phyloP scores from a whole-genome alignment of 2,888 invertebrate species.

The Agrochola macilenta region DNA sequence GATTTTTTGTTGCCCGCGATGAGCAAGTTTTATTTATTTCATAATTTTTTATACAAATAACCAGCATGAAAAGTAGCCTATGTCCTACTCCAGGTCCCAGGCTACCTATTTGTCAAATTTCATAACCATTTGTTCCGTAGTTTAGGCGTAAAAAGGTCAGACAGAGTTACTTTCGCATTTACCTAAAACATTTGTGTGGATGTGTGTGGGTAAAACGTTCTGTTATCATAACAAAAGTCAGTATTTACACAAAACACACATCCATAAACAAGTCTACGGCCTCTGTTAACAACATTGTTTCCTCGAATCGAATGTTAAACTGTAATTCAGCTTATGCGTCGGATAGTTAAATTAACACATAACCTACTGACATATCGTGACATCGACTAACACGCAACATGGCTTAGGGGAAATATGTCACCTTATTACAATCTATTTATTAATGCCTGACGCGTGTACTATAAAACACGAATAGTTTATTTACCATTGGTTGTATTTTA shows the following conservation, averaged over 20 bases:
- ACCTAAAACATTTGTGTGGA: background rate
- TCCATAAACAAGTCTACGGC: conserved; percentile 4
- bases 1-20: background rate
- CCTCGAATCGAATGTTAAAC: conserved; percentile 14
- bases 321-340: conserved; percentile 13
- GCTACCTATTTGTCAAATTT: background rate
- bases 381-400: conserved; percentile 51
- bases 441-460: background rate
- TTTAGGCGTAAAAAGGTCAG: background rate
- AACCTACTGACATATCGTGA: conserved; percentile 42
- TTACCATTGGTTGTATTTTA: background rate
- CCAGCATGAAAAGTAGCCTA: background rate
- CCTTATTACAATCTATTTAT: conserved; percentile 34
- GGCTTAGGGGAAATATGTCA: conserved; percentile 31
- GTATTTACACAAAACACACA: background rate
- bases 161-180: background rate
- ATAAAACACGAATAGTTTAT: background rate
- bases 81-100: background rate
- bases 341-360: conserved; percentile 38
- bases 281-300: conserved; percentile 17
- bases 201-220: background rate
- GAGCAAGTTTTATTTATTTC: background rate
- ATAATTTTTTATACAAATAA: background rate
- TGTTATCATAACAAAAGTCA: background rate
- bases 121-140: background rate